These are phyloP conservation scores for Ellobius talpinus DNA, from an alignment of 2,113 vertebrate genomes.

Conservation along the genomic window DNA sequence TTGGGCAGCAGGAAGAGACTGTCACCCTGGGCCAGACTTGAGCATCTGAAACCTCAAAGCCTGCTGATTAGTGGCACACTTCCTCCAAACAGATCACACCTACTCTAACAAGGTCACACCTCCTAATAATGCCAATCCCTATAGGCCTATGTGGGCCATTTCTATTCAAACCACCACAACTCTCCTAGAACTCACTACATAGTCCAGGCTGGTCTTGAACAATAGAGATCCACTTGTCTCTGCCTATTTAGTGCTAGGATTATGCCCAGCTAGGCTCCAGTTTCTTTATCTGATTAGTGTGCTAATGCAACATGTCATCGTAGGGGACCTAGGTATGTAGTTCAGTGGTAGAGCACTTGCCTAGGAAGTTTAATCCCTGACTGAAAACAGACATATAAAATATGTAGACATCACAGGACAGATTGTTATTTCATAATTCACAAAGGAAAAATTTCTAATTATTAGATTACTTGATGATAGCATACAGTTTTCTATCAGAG, in stretches of 20 bases:
- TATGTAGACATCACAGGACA: not conserved
- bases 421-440: not conserved
- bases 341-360: not conserved
- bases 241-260: not conserved
- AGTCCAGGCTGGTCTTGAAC: not conserved
- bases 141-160: not conserved
- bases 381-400: not conserved
- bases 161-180: not conserved
- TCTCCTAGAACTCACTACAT: not conserved
- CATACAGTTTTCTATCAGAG: not conserved
- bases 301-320: not conserved
- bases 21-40: not conserved
- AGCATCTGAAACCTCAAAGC: not conserved
- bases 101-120: not conserved
- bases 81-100: not conserved
- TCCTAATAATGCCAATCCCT: not conserved
- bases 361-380: not conserved
- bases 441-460: not conserved
- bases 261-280: not conserved
- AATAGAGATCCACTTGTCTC: not conserved
- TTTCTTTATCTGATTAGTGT: not conserved
- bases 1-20: not conserved
- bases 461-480: not conserved
- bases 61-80: not conserved
- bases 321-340: not conserved